A percentile compares a stretch with the other conserved stretches of the same genome.
These are phyloP conservation scores for Adelges cooleyi DNA, from an alignment of 1,140 invertebrate genomes.

Conservation along the genomic window DNA sequence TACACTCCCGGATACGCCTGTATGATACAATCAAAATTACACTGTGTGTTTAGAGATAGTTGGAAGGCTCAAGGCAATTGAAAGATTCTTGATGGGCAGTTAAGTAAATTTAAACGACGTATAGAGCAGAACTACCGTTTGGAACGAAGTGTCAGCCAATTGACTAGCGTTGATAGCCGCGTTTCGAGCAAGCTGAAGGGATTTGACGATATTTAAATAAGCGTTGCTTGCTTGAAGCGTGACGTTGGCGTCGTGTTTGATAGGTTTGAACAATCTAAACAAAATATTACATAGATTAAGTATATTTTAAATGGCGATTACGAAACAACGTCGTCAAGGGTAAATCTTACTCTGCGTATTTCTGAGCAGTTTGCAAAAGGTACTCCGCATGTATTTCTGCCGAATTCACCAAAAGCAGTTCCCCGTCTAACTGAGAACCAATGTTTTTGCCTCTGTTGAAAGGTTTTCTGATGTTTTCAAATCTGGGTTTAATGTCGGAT, in stretches of 20 bases:
- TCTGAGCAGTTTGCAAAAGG: slow-evolving; percentile 49
- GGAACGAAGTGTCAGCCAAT: slow-evolving; percentile 39
- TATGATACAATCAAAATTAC: not conserved
- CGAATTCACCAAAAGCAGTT: slow-evolving; percentile 43
- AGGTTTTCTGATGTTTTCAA: not conserved
- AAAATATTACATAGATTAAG: not conserved
- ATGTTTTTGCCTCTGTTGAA: not conserved
- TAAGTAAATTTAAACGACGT: no score
- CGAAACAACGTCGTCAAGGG: not conserved
- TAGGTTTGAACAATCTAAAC: slow-evolving; percentile 52
- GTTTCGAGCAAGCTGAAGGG: slow-evolving; percentile 47
- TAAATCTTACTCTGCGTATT: slow-evolving; percentile 44
- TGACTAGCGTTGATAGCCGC: slow-evolving; percentile 53
- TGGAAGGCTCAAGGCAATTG: no score
- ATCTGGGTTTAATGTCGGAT: slow-evolving; percentile 2
- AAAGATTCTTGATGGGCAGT: no score
- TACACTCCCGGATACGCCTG: slow-evolving; percentile 14
- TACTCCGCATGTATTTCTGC: slow-evolving; percentile 55
- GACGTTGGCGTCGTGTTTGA: slow-evolving; percentile 51
- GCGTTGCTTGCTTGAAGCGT: slow-evolving; percentile 66
- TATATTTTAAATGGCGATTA: not conserved
- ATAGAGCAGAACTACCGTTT: slow-evolving; percentile 3
- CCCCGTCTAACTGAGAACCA: not conserved
- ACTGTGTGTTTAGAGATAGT: no score
- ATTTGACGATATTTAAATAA: slow-evolving; percentile 65